A percentile compares a stretch with the other conserved stretches of the same genome.
Evolutionary conservation across 2,888 invertebrate genomes (phyloP).

Genomic region (Clepsis dumicolana): DNA sequence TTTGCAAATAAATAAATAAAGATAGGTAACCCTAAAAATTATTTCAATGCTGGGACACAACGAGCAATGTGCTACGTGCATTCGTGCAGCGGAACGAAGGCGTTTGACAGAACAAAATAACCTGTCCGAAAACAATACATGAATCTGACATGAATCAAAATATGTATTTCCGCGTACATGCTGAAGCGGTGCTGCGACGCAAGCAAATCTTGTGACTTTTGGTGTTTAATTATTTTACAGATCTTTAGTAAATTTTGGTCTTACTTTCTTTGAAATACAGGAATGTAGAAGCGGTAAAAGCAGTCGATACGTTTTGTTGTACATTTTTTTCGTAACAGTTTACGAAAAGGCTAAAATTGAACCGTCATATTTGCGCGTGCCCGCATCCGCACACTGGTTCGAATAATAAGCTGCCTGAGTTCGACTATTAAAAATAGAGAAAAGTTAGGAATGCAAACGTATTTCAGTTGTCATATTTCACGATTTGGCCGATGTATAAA

Average conservation of each 20-base stretch:
- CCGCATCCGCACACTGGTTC: conserved; percentile 12
- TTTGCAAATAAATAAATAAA: not conserved
- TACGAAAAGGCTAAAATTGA: conserved; percentile 10
- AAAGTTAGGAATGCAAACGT: conserved; percentile 55
- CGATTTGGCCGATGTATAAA: conserved; percentile 80
- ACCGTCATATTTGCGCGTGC: conserved; percentile 15
- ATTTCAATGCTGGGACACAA: conserved; percentile 11
- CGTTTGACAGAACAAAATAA: conserved; percentile 75
- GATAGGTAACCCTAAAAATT: conserved; percentile 28
- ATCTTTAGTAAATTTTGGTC: too few relatives aligned
- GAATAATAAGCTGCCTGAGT: conserved; percentile 20
- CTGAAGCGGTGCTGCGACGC: conserved; percentile 59
- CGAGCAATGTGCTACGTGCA: conserved; percentile 54
- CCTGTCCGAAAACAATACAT: conserved; percentile 70
- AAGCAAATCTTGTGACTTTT: not conserved
- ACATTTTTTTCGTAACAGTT: not conserved
- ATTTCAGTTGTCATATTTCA: conserved; percentile 82
- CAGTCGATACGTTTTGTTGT: not conserved
- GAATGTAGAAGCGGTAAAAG: too few relatives aligned
- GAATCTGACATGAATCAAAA: conserved; percentile 74
- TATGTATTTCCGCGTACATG: conserved; percentile 57
- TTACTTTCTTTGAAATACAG: too few relatives aligned
- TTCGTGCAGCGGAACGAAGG: conserved; percentile 59
- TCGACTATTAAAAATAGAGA: conserved; percentile 63
- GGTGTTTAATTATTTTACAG: not conserved